phyloP scores from a whole-genome alignment of 1,140 invertebrate genomes.

The Drosophila setifemur region DNA sequence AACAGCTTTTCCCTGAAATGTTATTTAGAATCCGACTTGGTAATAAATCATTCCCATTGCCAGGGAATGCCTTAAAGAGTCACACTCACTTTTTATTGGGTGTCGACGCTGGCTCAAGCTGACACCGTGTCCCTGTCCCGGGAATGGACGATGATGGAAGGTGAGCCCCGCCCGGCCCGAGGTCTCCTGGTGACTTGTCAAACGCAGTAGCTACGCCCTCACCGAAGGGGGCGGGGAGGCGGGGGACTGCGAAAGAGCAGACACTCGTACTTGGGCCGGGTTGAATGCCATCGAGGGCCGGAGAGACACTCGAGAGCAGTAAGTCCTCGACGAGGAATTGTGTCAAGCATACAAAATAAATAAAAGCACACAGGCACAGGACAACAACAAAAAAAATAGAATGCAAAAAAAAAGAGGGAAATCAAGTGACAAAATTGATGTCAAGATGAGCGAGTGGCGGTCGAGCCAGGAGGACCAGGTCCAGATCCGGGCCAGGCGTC shows the following conservation, averaged over 20 bases:
- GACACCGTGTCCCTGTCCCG: slow-evolving; percentile 11
- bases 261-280: slow-evolving; percentile 9
- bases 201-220: slow-evolving; percentile 6
- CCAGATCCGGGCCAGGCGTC: slow-evolving; percentile 35
- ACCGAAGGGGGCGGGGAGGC: too few species aligned
- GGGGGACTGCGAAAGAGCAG: slow-evolving; percentile 63
- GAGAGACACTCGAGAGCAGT: slow-evolving; percentile 59
- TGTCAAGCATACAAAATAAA: slow-evolving; percentile 76
- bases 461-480: slow-evolving; percentile 11
- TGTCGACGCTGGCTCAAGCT: slow-evolving; percentile 1
- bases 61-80: background rate
- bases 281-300: slow-evolving; percentile 66
- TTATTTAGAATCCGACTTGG: background rate
- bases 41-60: slow-evolving; percentile 13
- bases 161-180: slow-evolving; percentile 4
- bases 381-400: slow-evolving; percentile 5
- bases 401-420: slow-evolving; percentile 27
- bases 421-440: slow-evolving; percentile 76
- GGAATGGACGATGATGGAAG: slow-evolving; percentile 21
- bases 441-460: slow-evolving; percentile 61
- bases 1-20: background rate
- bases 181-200: slow-evolving; percentile 9
- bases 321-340: slow-evolving; percentile 62
- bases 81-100: slow-evolving; percentile 13
- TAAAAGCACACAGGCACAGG: slow-evolving; percentile 36